A percentile compares a stretch with the other conserved stretches of the same genome.
Conservation (phyloP, 1,140 invertebrate genomes). For the Hylyphantes graminicola region DNA sequence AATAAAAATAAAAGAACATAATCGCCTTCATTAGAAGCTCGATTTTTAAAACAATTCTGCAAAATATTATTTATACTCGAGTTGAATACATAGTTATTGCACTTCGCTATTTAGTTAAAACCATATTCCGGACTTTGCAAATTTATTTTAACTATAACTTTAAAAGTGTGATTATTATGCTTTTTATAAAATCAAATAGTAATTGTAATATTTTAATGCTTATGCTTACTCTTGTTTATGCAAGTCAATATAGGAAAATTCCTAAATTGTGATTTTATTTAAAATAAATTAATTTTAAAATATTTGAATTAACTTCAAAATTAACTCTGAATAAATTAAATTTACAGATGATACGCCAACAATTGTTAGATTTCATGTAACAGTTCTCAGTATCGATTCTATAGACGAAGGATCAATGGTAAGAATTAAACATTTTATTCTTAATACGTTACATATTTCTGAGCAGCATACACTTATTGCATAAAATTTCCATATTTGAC, state of each 20-base stretch:
- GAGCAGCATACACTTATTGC: background rate
- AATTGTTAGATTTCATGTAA: constrained; percentile 89
- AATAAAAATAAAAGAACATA: too few relatives aligned
- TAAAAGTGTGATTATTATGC: too few relatives aligned
- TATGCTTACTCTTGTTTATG: background rate
- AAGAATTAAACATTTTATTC: constrained; percentile 60
- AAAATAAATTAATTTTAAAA: background rate
- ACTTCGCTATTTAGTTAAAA: too few relatives aligned
- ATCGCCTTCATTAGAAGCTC: too few relatives aligned
- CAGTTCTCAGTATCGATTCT: constrained; percentile 90
- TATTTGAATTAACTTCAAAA: background rate
- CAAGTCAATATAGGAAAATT: background rate
- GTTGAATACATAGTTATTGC: too few relatives aligned
- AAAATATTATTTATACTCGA: too few relatives aligned
- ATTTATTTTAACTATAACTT: too few relatives aligned
- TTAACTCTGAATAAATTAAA: background rate
- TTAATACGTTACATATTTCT: background rate
- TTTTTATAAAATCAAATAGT: too few relatives aligned
- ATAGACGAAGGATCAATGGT: constrained; percentile 94
- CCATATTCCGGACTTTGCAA: too few relatives aligned
- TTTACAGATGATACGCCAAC: constrained; percentile 76
- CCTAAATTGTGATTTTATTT: background rate
- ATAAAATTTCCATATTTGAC: too few relatives aligned
- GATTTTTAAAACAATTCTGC: too few relatives aligned
- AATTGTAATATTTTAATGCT: too few relatives aligned